Percentiles rank a stretch among this genome's conserved stretches.
Evolutionary conservation across 2,888 invertebrate species (phyloP).

Genomic region (Salpingus planirostris): DNA sequence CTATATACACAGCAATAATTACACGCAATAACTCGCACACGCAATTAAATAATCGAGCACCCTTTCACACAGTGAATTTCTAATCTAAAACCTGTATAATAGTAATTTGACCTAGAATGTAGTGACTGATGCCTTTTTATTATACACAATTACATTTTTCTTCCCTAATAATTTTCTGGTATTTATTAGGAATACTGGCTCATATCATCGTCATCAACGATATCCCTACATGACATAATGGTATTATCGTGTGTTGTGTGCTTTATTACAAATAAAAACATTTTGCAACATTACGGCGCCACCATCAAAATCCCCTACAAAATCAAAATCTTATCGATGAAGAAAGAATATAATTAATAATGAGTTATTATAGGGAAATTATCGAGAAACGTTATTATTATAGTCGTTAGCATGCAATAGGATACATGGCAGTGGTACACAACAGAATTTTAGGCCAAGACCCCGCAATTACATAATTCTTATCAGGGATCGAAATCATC

Average conservation of each 20-base stretch:
- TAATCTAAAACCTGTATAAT: constrained; percentile 32
- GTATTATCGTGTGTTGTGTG: too few relatives aligned
- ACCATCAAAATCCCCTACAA: constrained; percentile 17
- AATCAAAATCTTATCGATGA: constrained; percentile 4
- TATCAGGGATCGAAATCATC: too few relatives aligned
- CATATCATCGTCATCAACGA: too few relatives aligned
- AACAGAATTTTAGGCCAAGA: constrained; percentile 9
- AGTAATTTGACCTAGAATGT: constrained; percentile 40
- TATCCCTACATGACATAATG: constrained; percentile 29
- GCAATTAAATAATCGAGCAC: neutral
- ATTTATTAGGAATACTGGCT: constrained; percentile 42
- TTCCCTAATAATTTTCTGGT: too few relatives aligned
- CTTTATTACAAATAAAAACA: constrained; percentile 24
- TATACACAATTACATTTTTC: constrained; percentile 29
- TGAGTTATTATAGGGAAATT: too few relatives aligned
- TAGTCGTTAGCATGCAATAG: constrained; percentile 12
- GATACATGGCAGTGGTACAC: constrained; percentile 23
- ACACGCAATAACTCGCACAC: too few relatives aligned
- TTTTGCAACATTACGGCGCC: constrained; percentile 24
- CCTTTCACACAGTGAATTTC: constrained; percentile 23
- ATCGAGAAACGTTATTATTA: too few relatives aligned
- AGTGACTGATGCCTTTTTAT: constrained; percentile 39
- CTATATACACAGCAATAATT: constrained; percentile 17
- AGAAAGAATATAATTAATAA: too few relatives aligned
- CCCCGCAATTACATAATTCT: too few relatives aligned